Evolutionary conservation across 2,888 invertebrate species (phyloP).

Genomic region (Notocelia uddmanniana): DNA sequence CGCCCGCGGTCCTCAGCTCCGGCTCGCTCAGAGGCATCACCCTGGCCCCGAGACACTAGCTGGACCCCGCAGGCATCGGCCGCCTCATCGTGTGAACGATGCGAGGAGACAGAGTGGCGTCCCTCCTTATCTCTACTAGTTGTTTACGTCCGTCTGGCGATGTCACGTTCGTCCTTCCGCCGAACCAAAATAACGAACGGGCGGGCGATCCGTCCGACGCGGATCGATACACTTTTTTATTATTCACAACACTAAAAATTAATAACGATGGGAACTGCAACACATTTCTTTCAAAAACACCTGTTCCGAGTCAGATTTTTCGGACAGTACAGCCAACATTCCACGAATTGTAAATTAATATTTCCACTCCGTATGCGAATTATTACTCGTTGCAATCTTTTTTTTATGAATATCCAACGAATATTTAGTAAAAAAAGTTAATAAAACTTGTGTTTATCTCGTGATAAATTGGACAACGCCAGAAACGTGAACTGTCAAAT

Average conservation of each 20-base stretch:
- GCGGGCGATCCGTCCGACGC: conserved; percentile 40
- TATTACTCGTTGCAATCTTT: conserved; percentile 49
- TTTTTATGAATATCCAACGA: conserved; percentile 49
- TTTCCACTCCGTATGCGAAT: conserved; percentile 51
- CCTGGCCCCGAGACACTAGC: conserved; percentile 58
- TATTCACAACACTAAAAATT: conserved; percentile 82
- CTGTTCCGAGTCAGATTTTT: conserved; percentile 90
- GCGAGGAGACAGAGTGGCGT: conserved; percentile 54
- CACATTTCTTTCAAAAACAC: conserved; percentile 91
- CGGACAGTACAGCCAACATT: conserved; percentile 87
- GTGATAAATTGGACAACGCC: conserved; percentile 78
- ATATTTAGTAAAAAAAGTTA: conserved; percentile 55
- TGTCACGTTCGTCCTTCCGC: conserved; percentile 44
- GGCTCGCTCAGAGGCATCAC: conserved; percentile 49
- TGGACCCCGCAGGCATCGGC: conserved; percentile 48
- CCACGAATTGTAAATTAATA: conserved; percentile 53
- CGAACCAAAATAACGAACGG: conserved; percentile 42
- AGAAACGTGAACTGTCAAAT: conserved; percentile 79
- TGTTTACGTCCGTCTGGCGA: conserved; percentile 48
- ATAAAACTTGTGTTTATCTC: conserved; percentile 73
- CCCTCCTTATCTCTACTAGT: conserved; percentile 51
- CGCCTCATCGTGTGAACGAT: conserved; percentile 35
- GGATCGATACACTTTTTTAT: conserved; percentile 82
- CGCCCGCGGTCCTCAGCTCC: conserved; percentile 65
- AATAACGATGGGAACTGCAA: conserved; percentile 82